Percentiles rank a stretch among this genome's conserved stretches.
These are phyloP conservation scores for Aethes cnicana DNA, from an alignment of 2,888 invertebrate genomes.

Conservation along the genomic window DNA sequence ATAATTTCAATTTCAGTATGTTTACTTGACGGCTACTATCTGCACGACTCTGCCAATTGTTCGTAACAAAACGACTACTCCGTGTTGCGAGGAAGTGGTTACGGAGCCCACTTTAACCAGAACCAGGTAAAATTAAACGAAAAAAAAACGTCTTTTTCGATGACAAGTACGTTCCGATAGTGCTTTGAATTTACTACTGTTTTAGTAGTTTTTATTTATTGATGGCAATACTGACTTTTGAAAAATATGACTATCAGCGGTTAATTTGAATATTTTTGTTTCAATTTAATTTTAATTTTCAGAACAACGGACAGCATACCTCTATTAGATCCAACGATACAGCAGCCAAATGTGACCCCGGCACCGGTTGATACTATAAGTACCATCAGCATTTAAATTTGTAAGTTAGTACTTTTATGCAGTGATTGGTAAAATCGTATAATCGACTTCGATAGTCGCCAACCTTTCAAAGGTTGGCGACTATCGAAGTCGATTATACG, in stretches of 20 bases:
- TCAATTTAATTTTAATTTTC: slow-evolving; percentile 31
- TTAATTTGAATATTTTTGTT: background rate
- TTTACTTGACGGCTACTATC: slow-evolving; percentile 68
- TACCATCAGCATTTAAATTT: slow-evolving; percentile 73
- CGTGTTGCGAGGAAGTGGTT: slow-evolving; percentile 65
- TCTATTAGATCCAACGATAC: slow-evolving; percentile 67
- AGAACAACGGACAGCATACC: slow-evolving; percentile 78
- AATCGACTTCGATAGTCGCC: slow-evolving; percentile 19
- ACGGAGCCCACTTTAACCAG: slow-evolving; percentile 59
- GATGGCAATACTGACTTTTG: background rate
- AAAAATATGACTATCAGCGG: background rate
- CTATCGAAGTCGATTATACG: slow-evolving; percentile 16
- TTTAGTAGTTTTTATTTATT: background rate
- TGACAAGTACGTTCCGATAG: no score
- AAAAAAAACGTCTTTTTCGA: no score
- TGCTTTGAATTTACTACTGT: background rate
- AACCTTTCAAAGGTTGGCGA: background rate
- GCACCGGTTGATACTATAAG: slow-evolving; percentile 76
- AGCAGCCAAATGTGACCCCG: slow-evolving; percentile 65
- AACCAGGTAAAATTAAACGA: slow-evolving; percentile 50
- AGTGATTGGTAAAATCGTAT: slow-evolving; percentile 5
- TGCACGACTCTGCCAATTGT: slow-evolving; percentile 72
- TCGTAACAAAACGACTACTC: slow-evolving; percentile 51
- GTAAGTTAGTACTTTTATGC: no score
- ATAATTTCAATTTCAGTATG: slow-evolving; percentile 50